A percentile compares a stretch with the other conserved stretches of the same genome.
phyloP scores from a whole-genome alignment of 2,888 invertebrate genomes.

The Cecidostiba fungosa region DNA sequence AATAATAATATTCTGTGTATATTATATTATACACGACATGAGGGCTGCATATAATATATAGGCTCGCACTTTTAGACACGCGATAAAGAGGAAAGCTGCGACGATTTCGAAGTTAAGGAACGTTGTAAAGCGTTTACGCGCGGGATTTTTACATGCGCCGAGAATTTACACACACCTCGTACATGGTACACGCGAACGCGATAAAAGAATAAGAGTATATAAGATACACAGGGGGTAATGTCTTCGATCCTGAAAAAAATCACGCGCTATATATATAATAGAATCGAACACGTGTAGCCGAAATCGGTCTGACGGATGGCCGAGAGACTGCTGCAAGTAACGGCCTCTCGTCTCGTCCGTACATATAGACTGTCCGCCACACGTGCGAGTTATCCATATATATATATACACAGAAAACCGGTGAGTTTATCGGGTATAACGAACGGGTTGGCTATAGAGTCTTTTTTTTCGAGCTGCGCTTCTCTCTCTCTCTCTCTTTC shows the following conservation, averaged over 20 bases:
- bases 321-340: background rate
- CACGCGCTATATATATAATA: background rate
- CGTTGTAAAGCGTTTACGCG: constrained; percentile 25
- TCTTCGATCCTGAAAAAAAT: constrained; percentile 17
- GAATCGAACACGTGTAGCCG: constrained; percentile 25
- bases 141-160: constrained; percentile 1
- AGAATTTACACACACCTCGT: constrained; percentile 36
- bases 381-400: background rate
- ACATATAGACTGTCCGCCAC: background rate
- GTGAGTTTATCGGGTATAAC: constrained; percentile 42
- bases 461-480: constrained; percentile 8
- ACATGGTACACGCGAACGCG: background rate
- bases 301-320: background rate
- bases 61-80: constrained; percentile 6
- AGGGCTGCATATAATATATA: constrained; percentile 24
- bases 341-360: background rate
- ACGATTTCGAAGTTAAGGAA: constrained; percentile 14
- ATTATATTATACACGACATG: background rate
- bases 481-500: constrained; percentile 5
- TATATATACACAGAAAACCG: background rate
- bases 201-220: background rate
- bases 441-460: background rate
- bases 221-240: background rate
- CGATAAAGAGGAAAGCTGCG: constrained; percentile 44
- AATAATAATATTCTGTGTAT: background rate